Conservation (phyloP, 2,113 vertebrate genomes). For the Panthera tigris region DNA sequence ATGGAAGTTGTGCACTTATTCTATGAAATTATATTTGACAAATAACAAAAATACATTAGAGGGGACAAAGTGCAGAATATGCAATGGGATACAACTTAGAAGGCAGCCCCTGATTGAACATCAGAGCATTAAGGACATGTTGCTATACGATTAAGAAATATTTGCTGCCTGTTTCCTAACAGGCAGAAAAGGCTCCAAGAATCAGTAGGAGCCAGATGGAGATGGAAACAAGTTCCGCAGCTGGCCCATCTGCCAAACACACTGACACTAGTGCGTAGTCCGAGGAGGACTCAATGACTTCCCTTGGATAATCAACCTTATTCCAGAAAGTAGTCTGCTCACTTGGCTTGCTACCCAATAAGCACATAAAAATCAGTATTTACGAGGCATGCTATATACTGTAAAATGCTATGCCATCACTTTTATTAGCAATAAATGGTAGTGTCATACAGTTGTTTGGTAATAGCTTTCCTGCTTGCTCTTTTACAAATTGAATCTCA, state of each 20-base stretch:
- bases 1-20: neutral
- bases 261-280: neutral
- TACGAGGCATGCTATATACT: slow-evolving; percentile 32
- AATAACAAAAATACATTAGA: slow-evolving; percentile 2
- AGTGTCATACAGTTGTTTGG: neutral
- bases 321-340: slow-evolving; percentile 42
- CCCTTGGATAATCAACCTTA: slow-evolving; percentile 42
- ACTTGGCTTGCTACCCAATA: slow-evolving; percentile 29
- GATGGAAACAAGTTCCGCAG: slow-evolving; percentile 16
- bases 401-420: slow-evolving; percentile 1
- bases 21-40: neutral
- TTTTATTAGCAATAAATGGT: slow-evolving; percentile 52
- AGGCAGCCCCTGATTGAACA: neutral
- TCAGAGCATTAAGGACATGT: neutral
- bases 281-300: slow-evolving; percentile 33
- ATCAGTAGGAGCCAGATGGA: slow-evolving; percentile 43
- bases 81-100: neutral
- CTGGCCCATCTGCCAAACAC: slow-evolving; percentile 46
- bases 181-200: slow-evolving; percentile 40
- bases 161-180: slow-evolving; percentile 36
- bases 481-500: slow-evolving; percentile 54
- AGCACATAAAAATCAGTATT: slow-evolving; percentile 57
- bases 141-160: slow-evolving; percentile 44
- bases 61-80: neutral
- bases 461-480: slow-evolving; percentile 53